phyloP scores from a whole-genome alignment of 1,140 invertebrate species.

The Tetramorium simillimum region DNA sequence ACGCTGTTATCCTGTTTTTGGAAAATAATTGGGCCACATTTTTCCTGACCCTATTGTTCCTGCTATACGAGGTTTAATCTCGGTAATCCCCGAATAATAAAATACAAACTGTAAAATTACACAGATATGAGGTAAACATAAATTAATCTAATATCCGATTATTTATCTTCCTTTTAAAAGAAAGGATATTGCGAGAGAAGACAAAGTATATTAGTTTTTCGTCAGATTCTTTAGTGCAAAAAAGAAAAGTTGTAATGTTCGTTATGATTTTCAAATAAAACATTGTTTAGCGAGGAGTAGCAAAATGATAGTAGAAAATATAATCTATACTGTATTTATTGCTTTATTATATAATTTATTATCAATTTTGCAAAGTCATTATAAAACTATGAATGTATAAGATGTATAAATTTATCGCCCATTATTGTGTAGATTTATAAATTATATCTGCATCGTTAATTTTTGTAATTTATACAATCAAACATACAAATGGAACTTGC shows the following conservation, averaged over 20 bases:
- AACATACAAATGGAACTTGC: background rate
- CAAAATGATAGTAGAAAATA: background rate
- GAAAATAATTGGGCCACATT: background rate
- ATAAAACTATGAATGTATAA: background rate
- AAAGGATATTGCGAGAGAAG: background rate
- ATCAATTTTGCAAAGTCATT: background rate
- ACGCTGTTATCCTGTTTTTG: background rate
- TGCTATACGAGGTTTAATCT: conserved; percentile 2
- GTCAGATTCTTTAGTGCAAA: background rate
- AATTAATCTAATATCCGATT: conserved; percentile 15
- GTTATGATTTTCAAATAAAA: background rate
- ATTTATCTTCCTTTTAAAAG: background rate
- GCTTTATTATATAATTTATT: background rate
- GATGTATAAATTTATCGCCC: background rate
- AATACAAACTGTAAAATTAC: conserved; percentile 27
- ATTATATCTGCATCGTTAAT: background rate
- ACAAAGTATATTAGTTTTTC: conserved; percentile 16
- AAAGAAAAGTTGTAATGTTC: background rate
- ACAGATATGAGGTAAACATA: background rate
- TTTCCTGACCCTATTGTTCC: background rate
- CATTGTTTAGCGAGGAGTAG: background rate
- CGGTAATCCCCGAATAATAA: conserved; percentile 34
- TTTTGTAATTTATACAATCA: conserved; percentile 1
- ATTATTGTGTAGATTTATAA: background rate
- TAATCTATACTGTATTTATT: background rate